Conservation (phyloP, 1,140 invertebrate species). For the Brachionus sp. region DNA sequence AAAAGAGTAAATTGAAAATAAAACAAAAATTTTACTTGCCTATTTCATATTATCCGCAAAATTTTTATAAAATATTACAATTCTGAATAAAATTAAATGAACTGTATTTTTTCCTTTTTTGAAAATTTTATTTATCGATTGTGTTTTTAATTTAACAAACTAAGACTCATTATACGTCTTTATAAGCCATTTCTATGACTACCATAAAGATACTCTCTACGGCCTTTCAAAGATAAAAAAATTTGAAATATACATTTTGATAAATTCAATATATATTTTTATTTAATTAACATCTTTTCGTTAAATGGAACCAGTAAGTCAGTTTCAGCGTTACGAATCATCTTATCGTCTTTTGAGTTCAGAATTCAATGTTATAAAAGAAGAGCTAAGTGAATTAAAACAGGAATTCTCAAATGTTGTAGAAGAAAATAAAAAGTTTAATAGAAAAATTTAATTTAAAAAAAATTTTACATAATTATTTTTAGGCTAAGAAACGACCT, state of each 20-base stretch:
- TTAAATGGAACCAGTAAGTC: not conserved
- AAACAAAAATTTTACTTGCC: too few species aligned
- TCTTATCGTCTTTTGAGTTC: not conserved
- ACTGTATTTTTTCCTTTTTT: too few species aligned
- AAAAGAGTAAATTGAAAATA: too few species aligned
- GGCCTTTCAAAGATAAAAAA: not conserved
- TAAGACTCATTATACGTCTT: too few species aligned
- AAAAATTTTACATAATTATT: not conserved
- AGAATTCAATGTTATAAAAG: constrained; percentile 11
- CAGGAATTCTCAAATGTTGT: constrained; percentile 9
- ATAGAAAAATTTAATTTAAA: not conserved
- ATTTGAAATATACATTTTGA: not conserved
- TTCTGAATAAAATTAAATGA: too few species aligned
- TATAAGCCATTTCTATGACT: too few species aligned
- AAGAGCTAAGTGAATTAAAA: constrained; percentile 38
- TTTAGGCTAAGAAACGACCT: not conserved
- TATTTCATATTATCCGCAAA: too few species aligned
- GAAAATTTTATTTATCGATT: too few species aligned
- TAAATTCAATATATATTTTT: not conserved
- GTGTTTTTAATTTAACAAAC: too few species aligned
- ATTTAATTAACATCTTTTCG: not conserved
- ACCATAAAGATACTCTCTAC: too few species aligned
- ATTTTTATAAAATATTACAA: too few species aligned
- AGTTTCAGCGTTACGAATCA: constrained; percentile 34
- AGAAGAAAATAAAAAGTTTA: constrained; percentile 44